phyloP scores from a whole-genome alignment of 2,797 vertebrate species.

The Scolopax bukidnonensis region DNA sequence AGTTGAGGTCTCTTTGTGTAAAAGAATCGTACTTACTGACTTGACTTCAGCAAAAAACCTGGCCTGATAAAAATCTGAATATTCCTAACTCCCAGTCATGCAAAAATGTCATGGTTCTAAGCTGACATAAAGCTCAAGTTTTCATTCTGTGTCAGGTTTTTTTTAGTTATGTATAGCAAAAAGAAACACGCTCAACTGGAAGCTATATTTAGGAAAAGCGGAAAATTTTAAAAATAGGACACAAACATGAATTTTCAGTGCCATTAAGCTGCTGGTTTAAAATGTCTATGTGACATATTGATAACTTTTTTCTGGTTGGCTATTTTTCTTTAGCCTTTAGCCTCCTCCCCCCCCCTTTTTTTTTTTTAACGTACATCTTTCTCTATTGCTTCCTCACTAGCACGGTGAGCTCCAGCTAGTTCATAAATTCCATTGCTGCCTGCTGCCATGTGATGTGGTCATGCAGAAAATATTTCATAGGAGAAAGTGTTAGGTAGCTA shows the following conservation, averaged over 20 bases:
- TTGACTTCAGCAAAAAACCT: not conserved
- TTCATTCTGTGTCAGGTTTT: not conserved
- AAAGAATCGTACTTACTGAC: not conserved
- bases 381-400: constrained; percentile 1
- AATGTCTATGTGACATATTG: not conserved
- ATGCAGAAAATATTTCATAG: constrained; percentile 74
- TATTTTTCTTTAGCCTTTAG: not conserved
- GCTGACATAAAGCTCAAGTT: not conserved
- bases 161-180: not conserved
- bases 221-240: constrained; percentile 7
- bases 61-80: not conserved
- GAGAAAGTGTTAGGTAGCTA: constrained; percentile 61
- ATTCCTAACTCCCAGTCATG: not conserved
- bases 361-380: not conserved
- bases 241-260: not conserved
- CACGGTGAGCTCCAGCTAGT: constrained; percentile 49
- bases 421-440: constrained; percentile 69
- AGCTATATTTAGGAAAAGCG: constrained; percentile 38
- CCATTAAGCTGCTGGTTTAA: constrained; percentile 5
- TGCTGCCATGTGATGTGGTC: constrained; percentile 66
- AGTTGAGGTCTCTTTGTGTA: not conserved
- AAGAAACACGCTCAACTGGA: not conserved
- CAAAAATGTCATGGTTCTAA: not conserved
- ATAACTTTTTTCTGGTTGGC: not conserved
- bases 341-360: accelerated